Evolutionary conservation across 1,140 invertebrate genomes (phyloP).

Genomic region (Solen grandis): DNA sequence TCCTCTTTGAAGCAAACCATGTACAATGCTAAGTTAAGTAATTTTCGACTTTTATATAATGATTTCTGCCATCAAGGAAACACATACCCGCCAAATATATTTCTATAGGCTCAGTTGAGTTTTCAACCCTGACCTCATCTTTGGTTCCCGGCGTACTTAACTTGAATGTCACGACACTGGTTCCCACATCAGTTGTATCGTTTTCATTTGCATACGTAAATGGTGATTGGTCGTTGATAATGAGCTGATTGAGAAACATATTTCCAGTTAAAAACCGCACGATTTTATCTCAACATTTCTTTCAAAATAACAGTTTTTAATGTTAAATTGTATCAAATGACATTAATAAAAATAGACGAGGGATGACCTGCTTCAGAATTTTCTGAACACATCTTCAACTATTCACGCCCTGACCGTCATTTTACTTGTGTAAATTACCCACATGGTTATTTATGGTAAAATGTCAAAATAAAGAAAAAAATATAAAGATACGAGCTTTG

Average conservation of each 20-base stretch:
- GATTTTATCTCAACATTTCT: too few relatives aligned
- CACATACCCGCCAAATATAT: conserved; percentile 34
- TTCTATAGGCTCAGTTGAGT: conserved; percentile 50
- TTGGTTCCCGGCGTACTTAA: conserved; percentile 46
- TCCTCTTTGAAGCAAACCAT: too few relatives aligned
- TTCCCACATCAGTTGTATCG: conserved; percentile 51
- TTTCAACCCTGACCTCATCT: conserved; percentile 36
- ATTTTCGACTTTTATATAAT: too few relatives aligned
- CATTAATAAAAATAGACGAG: not conserved
- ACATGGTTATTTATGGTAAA: too few relatives aligned
- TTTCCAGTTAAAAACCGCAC: not conserved
- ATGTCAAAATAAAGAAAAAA: too few relatives aligned
- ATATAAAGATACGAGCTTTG: too few relatives aligned
- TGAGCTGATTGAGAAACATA: conserved; percentile 15
- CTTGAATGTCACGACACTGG: conserved; percentile 49
- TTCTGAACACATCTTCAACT: too few relatives aligned
- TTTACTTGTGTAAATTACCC: too few relatives aligned
- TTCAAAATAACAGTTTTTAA: not conserved
- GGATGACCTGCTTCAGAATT: too few relatives aligned
- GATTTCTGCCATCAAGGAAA: too few relatives aligned
- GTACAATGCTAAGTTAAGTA: too few relatives aligned
- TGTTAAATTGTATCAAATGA: not conserved
- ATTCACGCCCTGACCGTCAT: too few relatives aligned
- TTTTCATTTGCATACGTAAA: conserved; percentile 50
- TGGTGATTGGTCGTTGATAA: conserved; percentile 43